phyloP scores from a whole-genome alignment of 2,888 invertebrate genomes.

The Cataglyphis cursor region DNA sequence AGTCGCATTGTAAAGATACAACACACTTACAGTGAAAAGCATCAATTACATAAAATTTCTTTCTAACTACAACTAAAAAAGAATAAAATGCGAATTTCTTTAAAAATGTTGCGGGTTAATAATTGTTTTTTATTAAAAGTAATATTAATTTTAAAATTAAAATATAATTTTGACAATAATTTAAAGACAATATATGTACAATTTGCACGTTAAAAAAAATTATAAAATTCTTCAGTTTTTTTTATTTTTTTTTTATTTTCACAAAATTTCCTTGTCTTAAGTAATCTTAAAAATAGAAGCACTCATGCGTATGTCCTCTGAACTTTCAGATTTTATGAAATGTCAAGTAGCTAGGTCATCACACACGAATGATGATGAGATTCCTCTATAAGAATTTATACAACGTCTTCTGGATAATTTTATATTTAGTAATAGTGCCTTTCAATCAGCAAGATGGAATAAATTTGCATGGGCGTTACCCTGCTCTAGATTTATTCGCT shows the following conservation, averaged over 20 bases:
- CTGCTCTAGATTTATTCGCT: conserved; percentile 23
- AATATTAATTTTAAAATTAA: neutral
- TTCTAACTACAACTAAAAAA: neutral
- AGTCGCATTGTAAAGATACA: neutral
- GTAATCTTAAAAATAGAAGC: conserved; percentile 15
- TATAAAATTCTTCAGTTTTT: neutral
- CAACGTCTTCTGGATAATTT: conserved; percentile 36
- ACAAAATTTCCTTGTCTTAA: neutral
- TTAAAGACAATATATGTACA: neutral
- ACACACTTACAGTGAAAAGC: neutral
- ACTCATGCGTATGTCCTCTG: conserved; percentile 24
- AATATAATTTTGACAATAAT: neutral
- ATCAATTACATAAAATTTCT: neutral
- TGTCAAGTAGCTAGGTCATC: conserved; percentile 31
- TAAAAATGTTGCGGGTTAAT: neutral
- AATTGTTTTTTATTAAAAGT: neutral
- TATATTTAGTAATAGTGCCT: conserved; percentile 17
- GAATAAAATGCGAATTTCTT: neutral
- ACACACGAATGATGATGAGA: conserved; percentile 16
- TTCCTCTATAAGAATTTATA: conserved; percentile 20
- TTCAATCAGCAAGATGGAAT: conserved; percentile 41
- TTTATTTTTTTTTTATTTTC: neutral
- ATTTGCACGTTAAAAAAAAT: neutral
- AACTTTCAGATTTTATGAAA: conserved; percentile 42
- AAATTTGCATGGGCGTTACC: conserved; percentile 37